These are phyloP conservation scores for Aurelia coerulea DNA, from an alignment of 30 jellyfish, hydroid and myxozoan genomes.

Conservation along the genomic window DNA sequence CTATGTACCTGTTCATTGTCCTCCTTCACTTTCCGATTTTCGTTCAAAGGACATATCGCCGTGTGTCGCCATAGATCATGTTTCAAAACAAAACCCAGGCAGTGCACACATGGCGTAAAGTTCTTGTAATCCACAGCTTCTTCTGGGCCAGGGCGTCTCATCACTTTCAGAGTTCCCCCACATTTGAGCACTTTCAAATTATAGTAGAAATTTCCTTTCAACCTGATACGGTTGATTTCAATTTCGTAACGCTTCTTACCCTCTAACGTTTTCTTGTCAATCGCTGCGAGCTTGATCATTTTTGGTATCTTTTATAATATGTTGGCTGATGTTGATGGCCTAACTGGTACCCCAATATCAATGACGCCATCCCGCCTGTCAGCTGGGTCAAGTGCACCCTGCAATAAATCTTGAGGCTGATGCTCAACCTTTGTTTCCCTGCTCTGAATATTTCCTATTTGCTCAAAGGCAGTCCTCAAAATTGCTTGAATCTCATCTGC, in stretches of 20 bases:
- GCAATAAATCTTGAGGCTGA: too few species aligned
- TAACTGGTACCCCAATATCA: too few species aligned
- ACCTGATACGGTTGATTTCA: constrained; percentile 28
- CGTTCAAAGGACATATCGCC: constrained; percentile 27
- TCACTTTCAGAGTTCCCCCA: constrained; percentile 58
- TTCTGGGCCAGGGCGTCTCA: constrained; percentile 49
- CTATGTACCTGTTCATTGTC: neutral
- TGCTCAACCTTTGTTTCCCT: too few species aligned
- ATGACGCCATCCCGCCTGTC: too few species aligned
- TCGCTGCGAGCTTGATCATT: constrained; percentile 11
- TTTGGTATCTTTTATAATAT: too few species aligned
- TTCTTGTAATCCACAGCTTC: constrained; percentile 9
- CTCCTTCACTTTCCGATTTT: neutral
- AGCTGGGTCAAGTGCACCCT: too few species aligned
- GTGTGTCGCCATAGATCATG: constrained; percentile 72
- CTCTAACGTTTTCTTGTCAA: constrained; percentile 10
- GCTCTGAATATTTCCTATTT: too few species aligned
- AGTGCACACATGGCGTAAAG: constrained; percentile 48
- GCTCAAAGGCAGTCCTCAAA: too few species aligned
- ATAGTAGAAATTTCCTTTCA: constrained; percentile 36
- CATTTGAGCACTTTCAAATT: constrained; percentile 37
- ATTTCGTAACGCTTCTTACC: neutral
- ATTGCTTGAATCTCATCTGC: too few species aligned
- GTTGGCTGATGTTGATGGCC: too few species aligned
- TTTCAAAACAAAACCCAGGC: constrained; percentile 59